Base-by-base conservation (phyloP, 1,140 invertebrate genomes). In the Radopholus similis region DNA sequence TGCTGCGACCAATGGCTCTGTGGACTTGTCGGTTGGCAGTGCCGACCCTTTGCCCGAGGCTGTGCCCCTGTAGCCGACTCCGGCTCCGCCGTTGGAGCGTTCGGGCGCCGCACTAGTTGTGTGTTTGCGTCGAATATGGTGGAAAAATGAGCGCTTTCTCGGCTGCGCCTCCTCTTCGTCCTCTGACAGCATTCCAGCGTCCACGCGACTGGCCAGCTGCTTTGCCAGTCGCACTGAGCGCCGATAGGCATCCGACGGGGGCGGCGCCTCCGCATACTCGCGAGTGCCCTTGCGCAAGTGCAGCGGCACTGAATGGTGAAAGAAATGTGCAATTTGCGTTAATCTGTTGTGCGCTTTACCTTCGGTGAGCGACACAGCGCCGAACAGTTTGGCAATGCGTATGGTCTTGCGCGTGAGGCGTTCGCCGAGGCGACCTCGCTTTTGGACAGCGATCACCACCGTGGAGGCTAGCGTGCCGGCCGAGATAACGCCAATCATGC, bases 381-480 rank as follows among this genome's bases (percentile, higher is more conserved):
- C 66, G 58, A 81, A 66, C 21, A 77, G 44, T 64, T 64, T 68
- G 23, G 73, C 64, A 8, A 82, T 59, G 44, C 65, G 65, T 28
- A 81, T 63, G 4, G 77, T 73, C 37, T 71, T 59, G 13, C 40
- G 54, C 13, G 64, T 74, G 18, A 81, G 66, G 18, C 78, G 37
- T 49, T 81, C 78, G 15, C 78, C 78, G 26, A 82, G 63, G 26
- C 75, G 42, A 30, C 78, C 78, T 49, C 59, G 40, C 55, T 80
- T 81, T 59, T 81, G 78, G 8, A 81, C 75, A 15, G 75, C 80
- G 47, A 81, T 81, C 9, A 81, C 77, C 5, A 81, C 73, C 13
- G 72, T 73, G 34, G 80, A 82, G 11, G 76, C 75, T 5, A 81
- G 60, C 21, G 78, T 81, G 15, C 78, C 78, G 9, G 76, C 65